These are phyloP conservation scores for Halcyon smyrnensis DNA, from an alignment of 2,797 vertebrate genomes.

Conservation along the genomic window DNA sequence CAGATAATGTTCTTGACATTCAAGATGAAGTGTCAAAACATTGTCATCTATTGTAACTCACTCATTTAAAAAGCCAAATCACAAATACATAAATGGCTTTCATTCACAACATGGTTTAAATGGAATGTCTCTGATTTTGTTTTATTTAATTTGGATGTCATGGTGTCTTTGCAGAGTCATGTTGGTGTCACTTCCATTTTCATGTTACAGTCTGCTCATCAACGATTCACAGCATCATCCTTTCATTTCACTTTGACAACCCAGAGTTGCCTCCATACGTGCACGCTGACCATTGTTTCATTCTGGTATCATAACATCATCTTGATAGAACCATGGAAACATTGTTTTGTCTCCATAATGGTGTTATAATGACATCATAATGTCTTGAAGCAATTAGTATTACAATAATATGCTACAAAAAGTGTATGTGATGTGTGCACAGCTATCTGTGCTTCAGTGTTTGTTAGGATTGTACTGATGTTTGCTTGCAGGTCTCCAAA, in stretches of 20 bases:
- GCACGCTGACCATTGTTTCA: background rate
- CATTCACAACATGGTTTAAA: background rate
- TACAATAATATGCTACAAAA: background rate
- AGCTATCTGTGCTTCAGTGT: background rate
- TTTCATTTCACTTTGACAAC: background rate
- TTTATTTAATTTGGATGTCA: conserved; percentile 5
- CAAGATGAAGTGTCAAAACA: conserved; percentile 17
- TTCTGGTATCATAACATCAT: background rate
- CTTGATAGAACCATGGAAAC: background rate
- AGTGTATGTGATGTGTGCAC: background rate
- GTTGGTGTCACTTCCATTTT: background rate
- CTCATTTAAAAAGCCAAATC: conserved; percentile 17
- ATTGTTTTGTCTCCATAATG: background rate
- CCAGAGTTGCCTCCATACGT: background rate
- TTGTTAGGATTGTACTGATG: background rate
- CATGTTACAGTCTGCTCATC: background rate
- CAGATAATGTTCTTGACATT: background rate
- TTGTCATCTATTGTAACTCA: conserved; percentile 24
- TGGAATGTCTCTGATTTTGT: background rate
- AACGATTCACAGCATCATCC: background rate
- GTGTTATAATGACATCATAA: conserved; percentile 20
- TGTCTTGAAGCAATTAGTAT: conserved; percentile 36
- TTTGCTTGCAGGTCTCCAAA: background rate
- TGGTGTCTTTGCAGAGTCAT: background rate
- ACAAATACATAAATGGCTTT: background rate